These are phyloP conservation scores for Pandemis heparana DNA, from an alignment of 2,888 invertebrate species.

Conservation along the genomic window DNA sequence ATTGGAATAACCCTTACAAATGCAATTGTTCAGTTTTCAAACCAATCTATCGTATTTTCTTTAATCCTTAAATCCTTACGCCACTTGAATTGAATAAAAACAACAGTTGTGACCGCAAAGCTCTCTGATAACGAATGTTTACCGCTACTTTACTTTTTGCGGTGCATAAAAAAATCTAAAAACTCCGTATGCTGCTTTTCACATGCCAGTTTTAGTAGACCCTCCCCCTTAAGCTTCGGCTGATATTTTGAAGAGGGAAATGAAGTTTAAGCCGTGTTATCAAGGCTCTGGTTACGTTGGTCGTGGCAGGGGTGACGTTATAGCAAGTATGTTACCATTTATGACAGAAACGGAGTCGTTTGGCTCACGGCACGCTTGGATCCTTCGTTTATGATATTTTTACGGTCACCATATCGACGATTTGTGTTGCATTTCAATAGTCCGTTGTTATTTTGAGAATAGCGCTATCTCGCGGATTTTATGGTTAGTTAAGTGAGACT, in stretches of 20 bases:
- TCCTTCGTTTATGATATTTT: slow-evolving; percentile 52
- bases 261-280: slow-evolving; percentile 7
- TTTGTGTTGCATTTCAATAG: slow-evolving; percentile 48
- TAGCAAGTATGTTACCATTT: slow-evolving; percentile 53
- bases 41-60: neutral
- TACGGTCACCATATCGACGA: slow-evolving; percentile 46
- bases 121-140: slow-evolving; percentile 55
- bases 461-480: neutral
- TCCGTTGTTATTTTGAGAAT: slow-evolving; percentile 34
- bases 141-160: slow-evolving; percentile 45
- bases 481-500: neutral
- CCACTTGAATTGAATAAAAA: neutral
- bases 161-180: slow-evolving; percentile 35
- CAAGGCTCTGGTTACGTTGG: slow-evolving; percentile 34
- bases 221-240: slow-evolving; percentile 3
- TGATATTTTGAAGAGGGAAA: neutral
- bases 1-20: no score
- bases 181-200: slow-evolving; percentile 30
- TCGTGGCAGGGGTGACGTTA: slow-evolving; percentile 46
- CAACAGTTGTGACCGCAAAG: slow-evolving; percentile 46
- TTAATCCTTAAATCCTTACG: neutral
- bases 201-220: slow-evolving; percentile 9
- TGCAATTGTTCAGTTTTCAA: neutral
- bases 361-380: slow-evolving; percentile 49
- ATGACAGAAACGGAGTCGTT: slow-evolving; percentile 52